Percentiles rank a stretch among this genome's conserved stretches.
phyloP scores from a whole-genome alignment of 2,888 invertebrate genomes.

The Lingula anatina region DNA sequence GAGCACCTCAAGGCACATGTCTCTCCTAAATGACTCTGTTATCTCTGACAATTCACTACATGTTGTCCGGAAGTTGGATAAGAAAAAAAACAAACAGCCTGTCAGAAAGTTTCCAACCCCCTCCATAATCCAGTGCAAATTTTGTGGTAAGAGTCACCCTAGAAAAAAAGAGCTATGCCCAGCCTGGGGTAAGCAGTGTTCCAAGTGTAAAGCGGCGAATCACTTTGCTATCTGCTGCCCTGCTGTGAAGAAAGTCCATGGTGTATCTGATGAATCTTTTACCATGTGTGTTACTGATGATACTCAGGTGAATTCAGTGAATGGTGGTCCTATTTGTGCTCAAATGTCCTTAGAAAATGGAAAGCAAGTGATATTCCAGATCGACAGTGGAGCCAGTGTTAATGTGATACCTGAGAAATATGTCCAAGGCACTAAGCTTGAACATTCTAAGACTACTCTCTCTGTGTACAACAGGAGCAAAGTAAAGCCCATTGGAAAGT shows the following conservation, averaged over 20 bases:
- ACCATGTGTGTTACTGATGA: neutral
- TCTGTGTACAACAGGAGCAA: neutral
- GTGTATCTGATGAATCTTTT: neutral
- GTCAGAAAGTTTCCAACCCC: too few relatives aligned
- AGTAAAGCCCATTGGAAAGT: neutral
- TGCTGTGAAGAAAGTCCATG: neutral
- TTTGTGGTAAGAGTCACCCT: constrained; percentile 3
- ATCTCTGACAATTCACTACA: too few relatives aligned
- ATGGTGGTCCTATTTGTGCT: constrained; percentile 1
- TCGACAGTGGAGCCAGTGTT: constrained; percentile 3
- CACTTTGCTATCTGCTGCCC: constrained; percentile 3
- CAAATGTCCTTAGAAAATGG: neutral
- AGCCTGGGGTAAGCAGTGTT: constrained; percentile 5
- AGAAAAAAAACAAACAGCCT: too few relatives aligned
- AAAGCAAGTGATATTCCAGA: constrained; percentile 1
- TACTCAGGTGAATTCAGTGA: neutral
- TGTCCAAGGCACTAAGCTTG: neutral
- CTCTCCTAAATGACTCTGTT: too few relatives aligned
- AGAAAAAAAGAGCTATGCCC: constrained; percentile 4
- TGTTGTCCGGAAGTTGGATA: neutral
- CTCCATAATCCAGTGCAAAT: constrained; percentile 7
- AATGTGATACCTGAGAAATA: constrained; percentile 1
- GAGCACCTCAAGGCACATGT: neutral
- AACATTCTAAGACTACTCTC: neutral
- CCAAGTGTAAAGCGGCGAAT: neutral